Conservation (phyloP, 2,113 vertebrate species). For the Choloepus hoffmanni region DNA sequence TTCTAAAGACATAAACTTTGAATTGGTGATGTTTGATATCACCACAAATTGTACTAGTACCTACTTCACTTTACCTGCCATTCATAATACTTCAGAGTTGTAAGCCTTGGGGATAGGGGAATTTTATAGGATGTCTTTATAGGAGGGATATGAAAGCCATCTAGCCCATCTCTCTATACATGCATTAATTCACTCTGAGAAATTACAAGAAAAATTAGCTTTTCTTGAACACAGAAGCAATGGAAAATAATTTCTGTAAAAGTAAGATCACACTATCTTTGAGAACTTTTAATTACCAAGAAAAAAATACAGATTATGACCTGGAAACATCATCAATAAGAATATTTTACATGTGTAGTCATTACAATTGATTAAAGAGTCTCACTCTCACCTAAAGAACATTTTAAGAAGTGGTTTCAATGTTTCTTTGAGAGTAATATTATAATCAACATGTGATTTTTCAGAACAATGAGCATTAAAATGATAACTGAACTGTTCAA, state of each 20-base stretch:
- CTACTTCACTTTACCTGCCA: background rate
- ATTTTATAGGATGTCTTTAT: background rate
- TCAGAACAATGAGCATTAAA: background rate
- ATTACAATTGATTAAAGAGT: background rate
- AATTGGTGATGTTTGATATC: background rate
- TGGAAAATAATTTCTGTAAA: background rate
- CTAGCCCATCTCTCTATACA: background rate
- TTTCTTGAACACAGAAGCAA: fast-evolving
- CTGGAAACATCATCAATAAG: background rate
- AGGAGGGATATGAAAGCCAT: background rate
- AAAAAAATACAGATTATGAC: background rate
- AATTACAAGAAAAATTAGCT: background rate
- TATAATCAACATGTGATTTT: background rate
- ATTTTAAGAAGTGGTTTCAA: background rate
- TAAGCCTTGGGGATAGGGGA: background rate
- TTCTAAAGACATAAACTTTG: background rate
- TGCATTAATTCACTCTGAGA: background rate
- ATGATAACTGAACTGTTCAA: background rate
- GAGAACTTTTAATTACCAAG: background rate
- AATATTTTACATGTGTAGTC: background rate
- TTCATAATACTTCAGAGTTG: background rate
- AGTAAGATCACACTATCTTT: background rate
- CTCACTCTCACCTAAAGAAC: no score
- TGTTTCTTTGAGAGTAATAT: background rate
- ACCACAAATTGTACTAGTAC: background rate